Evolutionary conservation across 2,888 invertebrate species (phyloP).

Genomic region (Drosophila anomelani): DNA sequence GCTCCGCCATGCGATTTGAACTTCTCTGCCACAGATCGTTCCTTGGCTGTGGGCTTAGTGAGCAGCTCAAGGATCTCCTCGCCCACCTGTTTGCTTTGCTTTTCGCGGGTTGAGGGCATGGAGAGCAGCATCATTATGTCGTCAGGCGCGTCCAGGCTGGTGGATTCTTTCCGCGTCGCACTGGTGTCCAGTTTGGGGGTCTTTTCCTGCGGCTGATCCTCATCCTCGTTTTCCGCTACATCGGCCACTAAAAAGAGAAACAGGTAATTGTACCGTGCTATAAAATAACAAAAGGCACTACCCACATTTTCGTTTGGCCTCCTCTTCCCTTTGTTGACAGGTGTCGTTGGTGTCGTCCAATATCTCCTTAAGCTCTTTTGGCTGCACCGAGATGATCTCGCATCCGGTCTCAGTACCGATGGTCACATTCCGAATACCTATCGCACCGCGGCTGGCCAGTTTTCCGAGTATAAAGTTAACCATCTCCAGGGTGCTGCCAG

Average conservation of each 20-base stretch:
- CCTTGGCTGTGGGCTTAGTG: constrained; percentile 98
- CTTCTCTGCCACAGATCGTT: constrained; percentile 96
- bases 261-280: background rate
- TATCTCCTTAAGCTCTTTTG: constrained; percentile 78
- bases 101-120: constrained; percentile 95
- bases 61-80: constrained; percentile 97
- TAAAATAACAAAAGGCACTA: background rate
- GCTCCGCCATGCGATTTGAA: constrained; percentile 98
- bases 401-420: constrained; percentile 83
- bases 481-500: constrained; percentile 86
- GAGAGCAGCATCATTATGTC: constrained; percentile 87
- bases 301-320: constrained; percentile 85
- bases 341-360: constrained; percentile 83
- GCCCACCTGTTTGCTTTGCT: constrained; percentile 96
- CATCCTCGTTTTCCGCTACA: constrained; percentile 60
- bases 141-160: constrained; percentile 86
- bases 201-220: constrained; percentile 69
- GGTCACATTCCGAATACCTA: constrained; percentile 82
- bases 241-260: constrained; percentile 58
- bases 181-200: constrained; percentile 70
- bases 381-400: constrained; percentile 83
- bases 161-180: constrained; percentile 72
- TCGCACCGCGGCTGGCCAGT: constrained; percentile 88
- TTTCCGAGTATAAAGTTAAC: constrained; percentile 91
- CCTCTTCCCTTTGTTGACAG: constrained; percentile 83